These are phyloP conservation scores for Morelia viridis DNA, from an alignment of 2,797 vertebrate species.

Conservation along the genomic window DNA sequence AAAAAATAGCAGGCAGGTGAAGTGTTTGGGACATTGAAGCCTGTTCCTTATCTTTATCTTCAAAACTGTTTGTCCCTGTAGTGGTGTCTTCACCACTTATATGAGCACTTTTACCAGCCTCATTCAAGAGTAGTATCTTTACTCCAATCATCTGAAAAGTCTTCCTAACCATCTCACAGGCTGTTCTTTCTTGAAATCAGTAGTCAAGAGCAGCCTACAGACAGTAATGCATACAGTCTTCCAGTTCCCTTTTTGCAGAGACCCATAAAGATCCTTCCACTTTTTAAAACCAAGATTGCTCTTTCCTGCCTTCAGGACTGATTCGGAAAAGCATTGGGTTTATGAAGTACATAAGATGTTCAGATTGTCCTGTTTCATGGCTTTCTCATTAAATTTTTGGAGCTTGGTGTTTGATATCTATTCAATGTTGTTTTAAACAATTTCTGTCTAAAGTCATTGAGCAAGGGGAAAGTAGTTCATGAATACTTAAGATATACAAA, in stretches of 20 bases:
- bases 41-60: not conserved
- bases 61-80: not conserved
- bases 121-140: not conserved
- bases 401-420: not conserved
- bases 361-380: not conserved
- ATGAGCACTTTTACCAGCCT: not conserved
- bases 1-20: not conserved
- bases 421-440: not conserved
- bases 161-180: not conserved
- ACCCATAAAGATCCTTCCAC: not conserved
- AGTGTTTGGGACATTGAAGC: not conserved
- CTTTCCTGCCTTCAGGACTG: not conserved
- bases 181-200: not conserved
- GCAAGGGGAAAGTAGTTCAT: not conserved
- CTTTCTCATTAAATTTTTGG: not conserved
- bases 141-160: not conserved
- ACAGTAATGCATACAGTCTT: not conserved
- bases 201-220: not conserved
- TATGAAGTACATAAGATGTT: not conserved
- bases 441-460: not conserved
- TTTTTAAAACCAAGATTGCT: not conserved
- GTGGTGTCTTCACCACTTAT: not conserved
- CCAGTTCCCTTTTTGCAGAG: not conserved
- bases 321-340: not conserved
- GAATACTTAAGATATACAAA: not conserved